phyloP scores from a whole-genome alignment of 2,113 vertebrate genomes.

The Festucalex cinctus region DNA sequence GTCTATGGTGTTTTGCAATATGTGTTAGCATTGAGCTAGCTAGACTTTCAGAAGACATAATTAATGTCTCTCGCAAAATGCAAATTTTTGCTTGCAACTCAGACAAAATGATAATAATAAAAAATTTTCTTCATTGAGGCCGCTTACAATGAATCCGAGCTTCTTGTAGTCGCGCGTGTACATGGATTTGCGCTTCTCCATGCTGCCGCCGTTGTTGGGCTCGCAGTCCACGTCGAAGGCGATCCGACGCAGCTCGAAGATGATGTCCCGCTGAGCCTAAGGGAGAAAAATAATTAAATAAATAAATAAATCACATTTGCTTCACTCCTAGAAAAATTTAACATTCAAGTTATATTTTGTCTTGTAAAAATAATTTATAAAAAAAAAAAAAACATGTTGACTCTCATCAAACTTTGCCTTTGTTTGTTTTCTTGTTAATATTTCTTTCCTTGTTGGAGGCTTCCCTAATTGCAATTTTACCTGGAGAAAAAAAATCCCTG shows the following conservation, averaged over 20 bases:
- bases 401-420: too few relatives aligned
- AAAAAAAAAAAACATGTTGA: too few relatives aligned
- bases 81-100: background rate
- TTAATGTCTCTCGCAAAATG: background rate
- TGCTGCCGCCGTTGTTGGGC: constrained; percentile 88
- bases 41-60: background rate
- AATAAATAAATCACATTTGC: too few relatives aligned
- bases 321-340: too few relatives aligned
- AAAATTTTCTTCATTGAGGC: too few relatives aligned
- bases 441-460: too few relatives aligned
- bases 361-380: too few relatives aligned
- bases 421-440: too few relatives aligned
- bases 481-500: too few relatives aligned
- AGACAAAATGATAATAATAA: too few relatives aligned
- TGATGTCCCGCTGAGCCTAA: constrained; percentile 97
- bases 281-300: background rate
- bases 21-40: background rate
- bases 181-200: constrained; percentile 98
- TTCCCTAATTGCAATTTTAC: too few relatives aligned
- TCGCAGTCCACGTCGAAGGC: constrained; percentile 94
- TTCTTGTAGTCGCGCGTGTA: constrained; percentile 99
- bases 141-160: constrained; percentile 95
- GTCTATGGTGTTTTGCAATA: background rate
- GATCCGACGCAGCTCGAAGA: constrained; percentile 95
- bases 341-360: too few relatives aligned